Evolutionary conservation across 2,113 vertebrate genomes (phyloP).

Genomic region (Rhadina sibilatrix): DNA sequence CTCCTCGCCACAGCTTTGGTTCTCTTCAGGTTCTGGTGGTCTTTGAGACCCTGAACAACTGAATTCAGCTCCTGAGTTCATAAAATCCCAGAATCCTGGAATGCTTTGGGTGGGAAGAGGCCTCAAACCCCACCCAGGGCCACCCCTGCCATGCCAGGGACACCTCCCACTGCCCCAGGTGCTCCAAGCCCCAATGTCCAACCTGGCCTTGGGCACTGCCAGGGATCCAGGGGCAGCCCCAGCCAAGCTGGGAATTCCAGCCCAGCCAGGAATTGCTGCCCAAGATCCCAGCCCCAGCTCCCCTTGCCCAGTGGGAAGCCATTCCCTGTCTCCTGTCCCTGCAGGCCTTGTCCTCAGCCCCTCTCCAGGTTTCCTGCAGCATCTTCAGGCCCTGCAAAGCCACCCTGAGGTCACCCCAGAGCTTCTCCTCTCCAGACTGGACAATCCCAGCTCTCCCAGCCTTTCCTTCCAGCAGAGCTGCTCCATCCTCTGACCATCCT

Average conservation of each 20-base stretch:
- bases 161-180: not conserved
- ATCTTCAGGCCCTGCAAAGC: no score
- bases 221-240: not conserved
- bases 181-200: no score
- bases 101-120: not conserved
- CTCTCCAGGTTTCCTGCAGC: no score
- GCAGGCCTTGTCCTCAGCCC: no score
- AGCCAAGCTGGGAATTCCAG: no score
- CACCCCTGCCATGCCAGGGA: not conserved
- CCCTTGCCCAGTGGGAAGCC: not conserved
- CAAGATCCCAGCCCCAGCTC: not conserved
- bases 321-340: no score
- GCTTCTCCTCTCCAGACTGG: no score
- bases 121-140: accelerated
- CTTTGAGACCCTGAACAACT: not conserved
- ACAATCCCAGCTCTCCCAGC: not conserved
- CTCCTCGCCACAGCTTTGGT: not conserved
- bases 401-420: no score
- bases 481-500: not conserved
- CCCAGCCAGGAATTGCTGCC: not conserved
- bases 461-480: no score
- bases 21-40: not conserved
- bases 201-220: not conserved
- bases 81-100: not conserved
- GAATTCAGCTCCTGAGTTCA: not conserved